These are phyloP conservation scores for Platygyra sinensis DNA, from an alignment of 64 coral and sea anemone species.

Conservation along the genomic window DNA sequence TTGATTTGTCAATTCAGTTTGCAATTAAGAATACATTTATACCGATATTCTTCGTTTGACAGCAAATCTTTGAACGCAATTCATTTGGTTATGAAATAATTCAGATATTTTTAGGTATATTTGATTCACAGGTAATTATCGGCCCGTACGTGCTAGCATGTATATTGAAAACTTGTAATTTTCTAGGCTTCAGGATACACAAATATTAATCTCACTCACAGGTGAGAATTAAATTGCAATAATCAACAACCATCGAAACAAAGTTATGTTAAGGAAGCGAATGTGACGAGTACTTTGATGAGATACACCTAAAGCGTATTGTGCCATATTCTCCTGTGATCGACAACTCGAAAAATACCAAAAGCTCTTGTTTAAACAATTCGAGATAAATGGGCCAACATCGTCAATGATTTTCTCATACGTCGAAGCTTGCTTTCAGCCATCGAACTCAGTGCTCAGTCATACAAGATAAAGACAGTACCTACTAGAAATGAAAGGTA, in stretches of 20 bases:
- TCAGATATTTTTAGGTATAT: not conserved
- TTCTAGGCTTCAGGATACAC: not conserved
- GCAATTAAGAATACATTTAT: conserved; percentile 8
- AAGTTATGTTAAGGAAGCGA: not conserved
- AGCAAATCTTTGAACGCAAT: not conserved
- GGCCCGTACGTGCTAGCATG: not conserved
- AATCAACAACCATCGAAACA: not conserved
- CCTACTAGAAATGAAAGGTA: not conserved
- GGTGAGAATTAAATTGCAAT: not conserved
- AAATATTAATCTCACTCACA: not conserved
- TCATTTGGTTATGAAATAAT: not conserved
- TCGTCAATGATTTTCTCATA: not conserved
- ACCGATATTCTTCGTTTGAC: not conserved
- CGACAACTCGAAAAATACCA: not conserved
- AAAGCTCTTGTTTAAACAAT: not conserved
- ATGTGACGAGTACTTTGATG: not conserved
- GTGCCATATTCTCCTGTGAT: not conserved
- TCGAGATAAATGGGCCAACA: not conserved
- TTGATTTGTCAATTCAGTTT: not conserved
- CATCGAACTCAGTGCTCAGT: not conserved
- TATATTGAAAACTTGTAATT: not conserved
- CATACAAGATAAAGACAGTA: not conserved
- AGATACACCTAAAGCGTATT: not conserved
- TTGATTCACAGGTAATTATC: not conserved
- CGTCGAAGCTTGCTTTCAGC: not conserved